These are phyloP conservation scores for Hypercompe scribonia DNA, from an alignment of 2,888 invertebrate species.

Conservation along the genomic window DNA sequence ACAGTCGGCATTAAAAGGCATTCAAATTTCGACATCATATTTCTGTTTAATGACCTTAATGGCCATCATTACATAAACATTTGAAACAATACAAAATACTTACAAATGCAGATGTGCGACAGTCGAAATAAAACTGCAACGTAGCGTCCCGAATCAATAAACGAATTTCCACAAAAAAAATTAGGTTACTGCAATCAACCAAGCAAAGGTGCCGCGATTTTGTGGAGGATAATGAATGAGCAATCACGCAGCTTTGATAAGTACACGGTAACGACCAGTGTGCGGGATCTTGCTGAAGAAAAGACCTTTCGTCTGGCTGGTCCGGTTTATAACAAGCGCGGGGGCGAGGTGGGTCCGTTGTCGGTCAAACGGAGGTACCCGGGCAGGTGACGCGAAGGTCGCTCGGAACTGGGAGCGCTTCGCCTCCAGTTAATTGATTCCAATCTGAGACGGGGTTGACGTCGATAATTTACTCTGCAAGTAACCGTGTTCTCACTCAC, in stretches of 20 bases:
- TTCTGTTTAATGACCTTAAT: background rate
- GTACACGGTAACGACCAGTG: conserved; percentile 51
- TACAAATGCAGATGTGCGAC: conserved; percentile 22
- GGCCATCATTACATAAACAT: background rate
- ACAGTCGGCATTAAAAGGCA: background rate
- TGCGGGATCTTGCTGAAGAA: conserved; percentile 38
- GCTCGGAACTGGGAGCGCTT: conserved; percentile 72
- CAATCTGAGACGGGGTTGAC: conserved; percentile 76
- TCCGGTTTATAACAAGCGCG: conserved; percentile 26
- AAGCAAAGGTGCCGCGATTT: conserved; percentile 70
- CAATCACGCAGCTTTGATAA: conserved; percentile 70
- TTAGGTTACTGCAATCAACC: conserved; percentile 68
- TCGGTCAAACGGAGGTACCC: conserved; percentile 28
- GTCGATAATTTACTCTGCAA: conserved; percentile 73
- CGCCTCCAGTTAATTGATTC: conserved; percentile 82
- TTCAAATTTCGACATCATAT: background rate
- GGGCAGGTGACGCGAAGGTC: conserved; percentile 82
- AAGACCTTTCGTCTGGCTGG: conserved; percentile 41
- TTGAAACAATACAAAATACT: background rate
- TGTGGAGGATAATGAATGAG: conserved; percentile 69
- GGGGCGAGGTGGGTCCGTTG: conserved; percentile 38
- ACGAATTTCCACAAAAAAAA: conserved; percentile 56
- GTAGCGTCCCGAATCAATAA: conserved; percentile 40
- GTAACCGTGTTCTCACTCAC: conserved; percentile 66
- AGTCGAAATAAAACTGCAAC: conserved; percentile 45